Conservation (phyloP, 2,888 invertebrate species). For the Andrena chrysosceles region DNA sequence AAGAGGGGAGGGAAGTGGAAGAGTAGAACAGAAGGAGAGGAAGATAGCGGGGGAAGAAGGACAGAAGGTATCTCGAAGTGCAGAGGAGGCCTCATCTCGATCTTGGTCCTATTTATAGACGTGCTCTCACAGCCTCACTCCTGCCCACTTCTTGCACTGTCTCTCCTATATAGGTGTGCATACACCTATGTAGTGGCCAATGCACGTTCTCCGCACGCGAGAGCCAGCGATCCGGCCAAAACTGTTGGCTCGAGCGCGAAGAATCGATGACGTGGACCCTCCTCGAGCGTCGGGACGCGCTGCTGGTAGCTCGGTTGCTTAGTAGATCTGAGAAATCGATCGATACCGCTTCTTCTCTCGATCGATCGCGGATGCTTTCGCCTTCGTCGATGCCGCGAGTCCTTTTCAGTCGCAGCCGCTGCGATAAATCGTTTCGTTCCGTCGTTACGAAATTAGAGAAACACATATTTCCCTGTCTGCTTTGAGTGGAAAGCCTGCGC, state of each 20-base stretch:
- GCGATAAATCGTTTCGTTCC: not conserved
- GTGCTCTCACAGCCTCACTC: conserved; percentile 84
- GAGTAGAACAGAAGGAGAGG: conserved; percentile 36
- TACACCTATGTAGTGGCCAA: conserved; percentile 64
- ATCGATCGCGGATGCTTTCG: conserved; percentile 43
- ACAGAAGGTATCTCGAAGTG: conserved; percentile 77
- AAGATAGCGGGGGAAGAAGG: conserved; percentile 34
- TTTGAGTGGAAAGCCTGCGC: not conserved
- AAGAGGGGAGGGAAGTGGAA: conserved; percentile 42
- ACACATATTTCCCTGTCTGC: no score
- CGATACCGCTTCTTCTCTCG: conserved; percentile 23
- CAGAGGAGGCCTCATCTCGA: conserved; percentile 82
- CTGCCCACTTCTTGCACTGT: conserved; percentile 81
- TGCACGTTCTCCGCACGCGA: conserved; percentile 63
- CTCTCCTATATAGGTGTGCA: conserved; percentile 75
- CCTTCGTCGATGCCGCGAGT: conserved; percentile 20
- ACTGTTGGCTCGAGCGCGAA: conserved; percentile 62
- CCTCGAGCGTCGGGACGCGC: conserved; percentile 39
- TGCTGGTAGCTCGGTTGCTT: not conserved
- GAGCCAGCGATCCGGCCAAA: conserved; percentile 63
- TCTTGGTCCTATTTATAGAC: conserved; percentile 84
- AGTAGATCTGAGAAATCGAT: conserved; percentile 29
- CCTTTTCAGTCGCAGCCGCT: no score
- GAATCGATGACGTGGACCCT: conserved; percentile 67
- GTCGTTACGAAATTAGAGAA: not conserved